Conservation (phyloP, 2,113 vertebrate species). For the Pica pica region DNA sequence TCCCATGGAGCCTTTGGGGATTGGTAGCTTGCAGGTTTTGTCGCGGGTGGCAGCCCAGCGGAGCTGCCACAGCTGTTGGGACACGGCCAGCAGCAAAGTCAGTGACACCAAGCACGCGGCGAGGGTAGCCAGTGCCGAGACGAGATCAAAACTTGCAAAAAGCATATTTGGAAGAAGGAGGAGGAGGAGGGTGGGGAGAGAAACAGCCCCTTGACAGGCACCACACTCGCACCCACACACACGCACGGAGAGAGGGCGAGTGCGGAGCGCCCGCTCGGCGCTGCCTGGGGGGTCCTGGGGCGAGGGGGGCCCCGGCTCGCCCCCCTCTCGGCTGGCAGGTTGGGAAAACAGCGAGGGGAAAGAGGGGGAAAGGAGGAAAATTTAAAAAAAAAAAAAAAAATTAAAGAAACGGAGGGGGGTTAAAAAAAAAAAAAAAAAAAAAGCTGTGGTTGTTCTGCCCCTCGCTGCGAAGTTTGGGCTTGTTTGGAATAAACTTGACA, state of each 20-base stretch:
- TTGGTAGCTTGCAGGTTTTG: constrained; percentile 92
- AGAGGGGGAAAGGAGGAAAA: neutral
- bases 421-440: neutral
- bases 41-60: constrained; percentile 94
- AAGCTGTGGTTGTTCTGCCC: neutral
- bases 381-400: neutral
- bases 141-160: constrained; percentile 89
- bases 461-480: neutral
- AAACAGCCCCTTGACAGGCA: constrained; percentile 36
- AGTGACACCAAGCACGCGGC: constrained; percentile 92
- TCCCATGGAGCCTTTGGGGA: constrained; percentile 97
- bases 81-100: constrained; percentile 90
- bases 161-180: constrained; percentile 79
- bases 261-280: neutral
- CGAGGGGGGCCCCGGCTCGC: neutral
- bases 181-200: constrained; percentile 59
- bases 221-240: constrained; percentile 12
- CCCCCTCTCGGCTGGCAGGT: neutral
- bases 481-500: neutral
- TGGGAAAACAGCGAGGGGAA: neutral
- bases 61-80: constrained; percentile 96
- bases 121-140: constrained; percentile 92
- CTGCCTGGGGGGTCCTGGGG: constrained; percentile 29
- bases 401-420: too few species aligned
- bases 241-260: neutral